Conservation (phyloP, 2,797 vertebrate genomes). For the Chaenodraco wilsoni region DNA sequence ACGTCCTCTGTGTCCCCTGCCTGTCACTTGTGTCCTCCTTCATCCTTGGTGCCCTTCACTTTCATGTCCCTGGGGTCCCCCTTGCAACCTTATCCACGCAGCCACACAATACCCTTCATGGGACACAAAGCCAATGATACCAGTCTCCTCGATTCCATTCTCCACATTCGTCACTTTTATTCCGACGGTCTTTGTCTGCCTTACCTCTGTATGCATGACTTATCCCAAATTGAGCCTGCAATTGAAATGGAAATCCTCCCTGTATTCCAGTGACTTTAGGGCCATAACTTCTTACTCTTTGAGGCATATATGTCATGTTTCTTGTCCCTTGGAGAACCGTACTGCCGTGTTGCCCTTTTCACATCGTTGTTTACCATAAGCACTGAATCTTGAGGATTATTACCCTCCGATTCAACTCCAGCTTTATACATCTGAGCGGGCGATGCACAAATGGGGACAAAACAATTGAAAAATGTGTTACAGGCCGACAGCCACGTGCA, state of each 20-base stretch:
- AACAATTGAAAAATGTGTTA: constrained; percentile 44
- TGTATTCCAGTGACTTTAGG: constrained; percentile 59
- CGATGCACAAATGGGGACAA: constrained; percentile 39
- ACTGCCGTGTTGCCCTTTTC: constrained; percentile 57
- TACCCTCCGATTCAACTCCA: constrained; percentile 19
- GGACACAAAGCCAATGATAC: constrained; percentile 78
- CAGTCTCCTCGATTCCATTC: constrained; percentile 65
- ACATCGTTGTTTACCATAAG: constrained; percentile 54
- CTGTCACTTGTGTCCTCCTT: constrained; percentile 80
- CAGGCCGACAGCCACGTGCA: constrained; percentile 47
- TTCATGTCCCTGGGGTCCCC: constrained; percentile 72
- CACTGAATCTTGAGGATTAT: constrained; percentile 51
- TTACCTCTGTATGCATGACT: constrained; percentile 77
- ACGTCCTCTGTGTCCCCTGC: constrained; percentile 72
- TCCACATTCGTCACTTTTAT: constrained; percentile 84
- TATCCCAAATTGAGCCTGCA: constrained; percentile 71
- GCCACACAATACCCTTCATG: constrained; percentile 77
- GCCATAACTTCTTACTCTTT: constrained; percentile 70
- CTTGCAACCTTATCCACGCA: constrained; percentile 72
- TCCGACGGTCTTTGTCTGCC: constrained; percentile 74
- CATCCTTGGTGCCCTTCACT: constrained; percentile 74
- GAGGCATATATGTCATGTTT: constrained; percentile 65
- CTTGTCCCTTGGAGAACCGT: constrained; percentile 70
- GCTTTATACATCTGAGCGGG: constrained; percentile 52
- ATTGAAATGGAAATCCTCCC: constrained; percentile 79